A percentile compares a stretch with the other conserved stretches of the same genome.
These are phyloP conservation scores for Leptinotarsa rubiginosa DNA, from an alignment of 2,888 invertebrate genomes.

Conservation along the genomic window DNA sequence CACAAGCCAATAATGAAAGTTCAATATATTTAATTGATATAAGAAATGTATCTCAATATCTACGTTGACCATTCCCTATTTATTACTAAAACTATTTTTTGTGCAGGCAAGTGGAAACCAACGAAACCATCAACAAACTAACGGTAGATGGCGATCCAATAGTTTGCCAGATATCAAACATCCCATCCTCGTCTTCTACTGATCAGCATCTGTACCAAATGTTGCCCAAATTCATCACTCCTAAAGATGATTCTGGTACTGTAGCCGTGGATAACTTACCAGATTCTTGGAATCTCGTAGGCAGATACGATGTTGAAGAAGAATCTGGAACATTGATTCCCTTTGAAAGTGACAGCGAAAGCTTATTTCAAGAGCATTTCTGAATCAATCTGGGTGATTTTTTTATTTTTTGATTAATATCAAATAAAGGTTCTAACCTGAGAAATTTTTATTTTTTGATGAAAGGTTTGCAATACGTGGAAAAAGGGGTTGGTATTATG, in stretches of 20 bases:
- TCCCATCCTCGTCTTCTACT: conserved; percentile 46
- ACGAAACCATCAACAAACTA: conserved; percentile 40
- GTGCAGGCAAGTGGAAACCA: conserved; percentile 24
- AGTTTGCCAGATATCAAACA: conserved; percentile 50
- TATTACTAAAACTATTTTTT: not conserved
- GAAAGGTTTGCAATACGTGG: too few species aligned
- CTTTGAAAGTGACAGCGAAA: conserved; percentile 56
- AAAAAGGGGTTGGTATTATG: too few species aligned
- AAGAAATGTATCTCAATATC: not conserved
- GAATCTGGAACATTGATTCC: conserved; percentile 64
- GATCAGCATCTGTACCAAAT: conserved; percentile 56
- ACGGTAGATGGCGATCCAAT: conserved; percentile 51
- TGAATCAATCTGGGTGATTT: not conserved
- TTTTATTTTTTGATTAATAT: not conserved
- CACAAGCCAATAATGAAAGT: too few species aligned
- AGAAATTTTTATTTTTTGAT: too few species aligned
- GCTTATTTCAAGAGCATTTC: conserved; percentile 58
- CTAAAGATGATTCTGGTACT: conserved; percentile 59
- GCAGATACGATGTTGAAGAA: conserved; percentile 65
- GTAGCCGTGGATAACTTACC: conserved; percentile 56
- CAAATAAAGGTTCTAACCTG: not conserved
- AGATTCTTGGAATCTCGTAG: conserved; percentile 63
- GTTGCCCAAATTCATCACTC: conserved; percentile 61
- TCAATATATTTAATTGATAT: not conserved
- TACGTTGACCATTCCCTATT: not conserved